phyloP scores from a whole-genome alignment of 2,797 vertebrate species.

The Petrocephalus sullivani region DNA sequence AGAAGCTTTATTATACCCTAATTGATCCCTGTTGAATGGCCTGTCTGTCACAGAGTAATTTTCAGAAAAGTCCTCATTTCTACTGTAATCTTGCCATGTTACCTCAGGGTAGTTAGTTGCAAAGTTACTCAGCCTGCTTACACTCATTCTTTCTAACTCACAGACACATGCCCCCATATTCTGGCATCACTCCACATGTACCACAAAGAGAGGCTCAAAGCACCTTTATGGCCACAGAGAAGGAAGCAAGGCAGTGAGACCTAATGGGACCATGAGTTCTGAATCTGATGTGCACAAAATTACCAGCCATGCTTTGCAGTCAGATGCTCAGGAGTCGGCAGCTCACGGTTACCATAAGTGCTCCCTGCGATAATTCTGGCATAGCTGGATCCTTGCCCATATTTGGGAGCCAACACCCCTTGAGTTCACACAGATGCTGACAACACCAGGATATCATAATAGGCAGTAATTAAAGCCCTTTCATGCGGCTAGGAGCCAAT shows the following conservation, averaged over 20 bases:
- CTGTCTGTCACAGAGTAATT: background rate
- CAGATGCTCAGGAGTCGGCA: conserved; percentile 33
- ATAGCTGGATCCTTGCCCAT: conserved; percentile 24
- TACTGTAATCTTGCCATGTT: background rate
- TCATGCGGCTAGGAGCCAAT: background rate
- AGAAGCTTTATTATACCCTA: background rate
- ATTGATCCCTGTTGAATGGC: background rate
- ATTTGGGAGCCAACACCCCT: background rate
- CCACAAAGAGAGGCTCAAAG: conserved; percentile 10
- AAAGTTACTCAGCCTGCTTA: background rate
- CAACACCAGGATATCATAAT: background rate
- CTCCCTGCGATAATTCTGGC: conserved; percentile 54
- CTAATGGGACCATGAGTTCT: conserved; percentile 51
- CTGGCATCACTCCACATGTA: conserved; percentile 29
- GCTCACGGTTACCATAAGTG: conserved; percentile 43
- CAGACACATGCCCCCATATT: conserved; percentile 16
- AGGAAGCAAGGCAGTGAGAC: conserved; percentile 38
- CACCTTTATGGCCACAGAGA: conserved; percentile 39
- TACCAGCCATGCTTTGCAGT: conserved; percentile 32
- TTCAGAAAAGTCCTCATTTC: background rate
- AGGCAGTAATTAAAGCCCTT: background rate
- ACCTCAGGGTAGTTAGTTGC: background rate
- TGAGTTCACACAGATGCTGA: background rate
- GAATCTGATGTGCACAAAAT: conserved; percentile 43
- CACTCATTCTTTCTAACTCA: background rate